Conservation (phyloP, 2,797 vertebrate species). For the Dendrocincla tyrannina region DNA sequence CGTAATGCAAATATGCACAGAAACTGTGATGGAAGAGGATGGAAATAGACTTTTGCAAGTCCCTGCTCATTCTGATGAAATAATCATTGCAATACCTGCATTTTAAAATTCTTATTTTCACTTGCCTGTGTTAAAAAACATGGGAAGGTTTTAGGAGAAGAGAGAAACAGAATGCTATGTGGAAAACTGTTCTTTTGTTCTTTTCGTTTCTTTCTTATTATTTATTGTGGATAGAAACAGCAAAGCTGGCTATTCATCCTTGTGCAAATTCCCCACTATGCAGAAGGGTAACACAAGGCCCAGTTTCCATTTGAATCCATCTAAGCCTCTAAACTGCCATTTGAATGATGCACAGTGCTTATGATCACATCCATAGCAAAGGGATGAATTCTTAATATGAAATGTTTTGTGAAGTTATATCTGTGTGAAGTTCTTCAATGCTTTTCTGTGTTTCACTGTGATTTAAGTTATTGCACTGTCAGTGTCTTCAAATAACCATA, state of each 20-base stretch:
- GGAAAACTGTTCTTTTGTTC: neutral
- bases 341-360: neutral
- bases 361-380: neutral
- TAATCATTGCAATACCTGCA: neutral
- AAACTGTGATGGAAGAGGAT: neutral
- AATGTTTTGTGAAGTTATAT: neutral
- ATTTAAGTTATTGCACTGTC: slow-evolving; percentile 18
- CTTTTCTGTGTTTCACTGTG: neutral
- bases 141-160: neutral
- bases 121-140: neutral
- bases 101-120: neutral
- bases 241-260: neutral
- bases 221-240: neutral
- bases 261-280: neutral
- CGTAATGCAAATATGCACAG: neutral
- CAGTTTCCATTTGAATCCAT: neutral
- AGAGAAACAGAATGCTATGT: neutral
- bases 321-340: neutral
- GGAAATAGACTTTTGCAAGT: neutral
- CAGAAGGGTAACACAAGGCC: neutral
- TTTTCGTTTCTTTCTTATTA: neutral
- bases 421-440: neutral
- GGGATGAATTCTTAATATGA: neutral
- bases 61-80: neutral
- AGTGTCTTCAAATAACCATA: slow-evolving; percentile 18